Evolutionary conservation across 2,113 vertebrate genomes (phyloP).

Genomic region (Lophius piscatorius): DNA sequence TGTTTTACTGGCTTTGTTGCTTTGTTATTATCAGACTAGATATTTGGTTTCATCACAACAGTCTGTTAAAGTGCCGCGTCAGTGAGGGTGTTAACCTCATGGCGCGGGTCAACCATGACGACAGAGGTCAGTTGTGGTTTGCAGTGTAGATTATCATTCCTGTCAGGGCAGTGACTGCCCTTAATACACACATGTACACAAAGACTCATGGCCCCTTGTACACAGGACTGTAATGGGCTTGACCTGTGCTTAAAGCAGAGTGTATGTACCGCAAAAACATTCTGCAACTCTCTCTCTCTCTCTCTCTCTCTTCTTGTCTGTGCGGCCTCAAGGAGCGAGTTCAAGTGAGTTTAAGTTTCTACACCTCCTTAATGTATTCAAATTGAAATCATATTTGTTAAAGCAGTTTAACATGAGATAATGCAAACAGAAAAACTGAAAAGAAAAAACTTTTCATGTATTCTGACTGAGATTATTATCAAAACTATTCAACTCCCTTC

Average conservation of each 20-base stretch:
- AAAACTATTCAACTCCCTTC: too few relatives aligned
- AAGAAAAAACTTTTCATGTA: too few relatives aligned
- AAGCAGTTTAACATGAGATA: too few relatives aligned
- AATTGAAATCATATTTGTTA: background rate
- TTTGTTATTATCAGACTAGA: background rate
- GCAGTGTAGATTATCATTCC: conserved; percentile 21
- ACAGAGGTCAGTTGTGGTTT: conserved; percentile 21
- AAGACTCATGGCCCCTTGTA: background rate
- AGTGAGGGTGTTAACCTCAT: conserved; percentile 26
- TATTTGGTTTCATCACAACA: background rate
- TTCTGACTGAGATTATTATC: too few relatives aligned
- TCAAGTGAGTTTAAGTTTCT: conserved; percentile 56
- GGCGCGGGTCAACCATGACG: background rate
- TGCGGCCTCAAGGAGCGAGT: conserved; percentile 67
- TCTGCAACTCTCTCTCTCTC: conserved; percentile 8
- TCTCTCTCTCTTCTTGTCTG: background rate
- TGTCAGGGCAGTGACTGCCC: background rate
- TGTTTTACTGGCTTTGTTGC: background rate
- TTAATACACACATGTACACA: conserved; percentile 13
- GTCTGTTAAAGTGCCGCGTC: background rate
- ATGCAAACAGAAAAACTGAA: too few relatives aligned
- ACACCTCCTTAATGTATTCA: background rate
- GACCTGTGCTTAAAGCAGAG: conserved; percentile 45
- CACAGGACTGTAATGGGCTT: conserved; percentile 53
- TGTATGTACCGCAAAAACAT: conserved; percentile 18